Evolutionary conservation across 2,888 invertebrate genomes (phyloP).

Genomic region (Oxystoma pomonae): DNA sequence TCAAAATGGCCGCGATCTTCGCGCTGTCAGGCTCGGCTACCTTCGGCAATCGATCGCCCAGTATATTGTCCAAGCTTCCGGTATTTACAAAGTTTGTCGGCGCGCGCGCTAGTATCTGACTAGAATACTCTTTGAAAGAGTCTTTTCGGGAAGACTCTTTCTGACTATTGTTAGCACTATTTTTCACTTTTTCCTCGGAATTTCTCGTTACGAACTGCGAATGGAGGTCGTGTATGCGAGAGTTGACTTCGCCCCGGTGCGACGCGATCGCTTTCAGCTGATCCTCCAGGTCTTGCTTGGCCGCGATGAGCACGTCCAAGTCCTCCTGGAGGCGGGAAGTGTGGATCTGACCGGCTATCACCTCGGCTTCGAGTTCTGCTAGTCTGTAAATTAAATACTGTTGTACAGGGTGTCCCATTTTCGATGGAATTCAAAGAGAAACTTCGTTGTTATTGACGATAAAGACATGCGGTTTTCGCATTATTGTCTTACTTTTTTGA

Average conservation of each 20-base stretch:
- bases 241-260: conserved; percentile 56
- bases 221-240: conserved; percentile 55
- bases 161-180: background rate
- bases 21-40: conserved; percentile 65
- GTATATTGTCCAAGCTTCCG: conserved; percentile 20
- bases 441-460: no score
- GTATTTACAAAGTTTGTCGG: background rate
- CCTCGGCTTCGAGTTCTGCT: conserved; percentile 75
- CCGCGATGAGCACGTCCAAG: conserved; percentile 54
- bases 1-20: conserved; percentile 79
- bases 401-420: no score
- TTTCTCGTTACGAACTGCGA: conserved; percentile 48
- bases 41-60: conserved; percentile 49
- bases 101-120: background rate
- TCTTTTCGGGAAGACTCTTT: background rate
- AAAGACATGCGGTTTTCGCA: no score
- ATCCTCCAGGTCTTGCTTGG: conserved; percentile 59
- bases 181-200: conserved; percentile 30
- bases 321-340: conserved; percentile 63
- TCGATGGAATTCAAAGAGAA: no score
- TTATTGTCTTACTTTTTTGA: no score
- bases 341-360: conserved; percentile 59
- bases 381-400: conserved; percentile 52
- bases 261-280: conserved; percentile 55
- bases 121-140: background rate